phyloP scores from a whole-genome alignment of 2,797 vertebrate species.

The Merluccius polli region DNA sequence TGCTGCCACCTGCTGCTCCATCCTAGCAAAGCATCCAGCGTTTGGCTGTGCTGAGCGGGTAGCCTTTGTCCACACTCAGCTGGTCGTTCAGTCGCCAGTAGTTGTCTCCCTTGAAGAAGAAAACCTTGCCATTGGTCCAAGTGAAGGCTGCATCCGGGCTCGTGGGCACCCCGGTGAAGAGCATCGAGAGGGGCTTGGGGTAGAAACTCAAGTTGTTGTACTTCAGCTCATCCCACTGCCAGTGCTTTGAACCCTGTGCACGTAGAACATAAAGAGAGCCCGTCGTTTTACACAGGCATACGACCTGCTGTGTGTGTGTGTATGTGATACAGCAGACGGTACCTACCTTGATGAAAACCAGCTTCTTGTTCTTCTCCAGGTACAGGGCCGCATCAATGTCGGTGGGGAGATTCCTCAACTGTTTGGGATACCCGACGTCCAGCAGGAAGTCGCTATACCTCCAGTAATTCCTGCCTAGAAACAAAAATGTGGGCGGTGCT shows the following conservation, averaged over 20 bases:
- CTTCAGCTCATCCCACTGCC: slow-evolving; percentile 85
- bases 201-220: slow-evolving; percentile 66
- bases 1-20: slow-evolving; percentile 49
- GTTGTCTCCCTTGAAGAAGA: slow-evolving; percentile 81
- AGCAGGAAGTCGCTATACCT: slow-evolving; percentile 74
- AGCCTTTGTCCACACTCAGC: slow-evolving; percentile 75
- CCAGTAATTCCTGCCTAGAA: slow-evolving; percentile 79
- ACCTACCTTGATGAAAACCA: slow-evolving; percentile 86
- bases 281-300: neutral
- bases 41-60: slow-evolving; percentile 74
- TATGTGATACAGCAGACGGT: neutral
- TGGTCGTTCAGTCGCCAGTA: slow-evolving; percentile 81
- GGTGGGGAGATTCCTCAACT: slow-evolving; percentile 70
- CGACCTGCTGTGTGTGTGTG: no score
- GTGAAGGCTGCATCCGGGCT: slow-evolving; percentile 77
- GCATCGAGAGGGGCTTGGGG: slow-evolving; percentile 76
- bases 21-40: slow-evolving; percentile 81
- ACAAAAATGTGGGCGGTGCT: neutral
- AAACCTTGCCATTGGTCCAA: slow-evolving; percentile 81
- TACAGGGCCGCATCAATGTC: slow-evolving; percentile 82
- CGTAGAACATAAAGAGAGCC: neutral
- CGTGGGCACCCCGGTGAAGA: slow-evolving; percentile 76
- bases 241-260: slow-evolving; percentile 77
- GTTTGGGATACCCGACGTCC: slow-evolving; percentile 81
- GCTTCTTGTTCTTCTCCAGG: slow-evolving; percentile 80